Percentiles rank a stretch among this genome's conserved stretches.
Conservation (phyloP, 2,113 vertebrate species). For the Tonatia bakeri region DNA sequence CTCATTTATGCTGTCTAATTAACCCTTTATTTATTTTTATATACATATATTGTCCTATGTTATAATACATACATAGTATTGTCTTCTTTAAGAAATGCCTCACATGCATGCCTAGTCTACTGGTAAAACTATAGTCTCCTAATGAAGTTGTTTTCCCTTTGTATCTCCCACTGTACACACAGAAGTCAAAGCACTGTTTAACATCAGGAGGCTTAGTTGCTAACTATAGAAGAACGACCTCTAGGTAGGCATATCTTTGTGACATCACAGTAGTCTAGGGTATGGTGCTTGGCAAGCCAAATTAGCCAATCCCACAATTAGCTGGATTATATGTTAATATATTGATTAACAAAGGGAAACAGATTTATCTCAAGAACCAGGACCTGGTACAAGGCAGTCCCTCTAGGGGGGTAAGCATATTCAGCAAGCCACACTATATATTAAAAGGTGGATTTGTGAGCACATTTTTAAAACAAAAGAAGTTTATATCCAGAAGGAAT, state of each 20-base stretch:
- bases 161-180: background rate
- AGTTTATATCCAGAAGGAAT: background rate
- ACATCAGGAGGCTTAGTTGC: background rate
- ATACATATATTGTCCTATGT: background rate
- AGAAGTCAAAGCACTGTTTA: background rate
- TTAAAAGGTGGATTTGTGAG: background rate
- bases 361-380: background rate
- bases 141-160: background rate
- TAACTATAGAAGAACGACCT: background rate
- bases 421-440: background rate
- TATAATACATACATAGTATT: background rate
- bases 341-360: background rate
- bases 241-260: background rate
- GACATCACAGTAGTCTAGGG: background rate
- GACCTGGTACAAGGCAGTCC: background rate
- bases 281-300: background rate
- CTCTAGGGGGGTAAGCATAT: background rate
- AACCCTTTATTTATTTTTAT: background rate
- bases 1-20: background rate
- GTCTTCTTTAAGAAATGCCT: background rate
- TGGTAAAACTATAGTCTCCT: background rate
- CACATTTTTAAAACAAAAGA: constrained; percentile 30
- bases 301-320: background rate
- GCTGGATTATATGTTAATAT: background rate
- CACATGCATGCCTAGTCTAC: background rate